Conservation (phyloP, 2,888 invertebrate species). For the Drosophila gaucha region DNA sequence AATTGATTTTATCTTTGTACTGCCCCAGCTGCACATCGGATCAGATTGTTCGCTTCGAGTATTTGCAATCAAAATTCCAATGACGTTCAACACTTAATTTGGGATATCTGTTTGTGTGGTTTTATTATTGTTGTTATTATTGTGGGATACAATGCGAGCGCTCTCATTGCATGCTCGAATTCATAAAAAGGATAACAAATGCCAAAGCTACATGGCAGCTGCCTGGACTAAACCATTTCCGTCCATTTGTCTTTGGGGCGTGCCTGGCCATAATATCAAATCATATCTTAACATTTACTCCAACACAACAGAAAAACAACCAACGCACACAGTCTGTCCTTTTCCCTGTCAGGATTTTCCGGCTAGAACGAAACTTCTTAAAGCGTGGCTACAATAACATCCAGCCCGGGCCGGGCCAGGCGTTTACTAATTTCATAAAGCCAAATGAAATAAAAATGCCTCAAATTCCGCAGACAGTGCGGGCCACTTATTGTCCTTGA, state of each 20-base stretch:
- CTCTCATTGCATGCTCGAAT: constrained; percentile 60
- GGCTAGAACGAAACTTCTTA: constrained; percentile 22
- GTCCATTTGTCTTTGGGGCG: constrained; percentile 60
- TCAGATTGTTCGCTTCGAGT: constrained; percentile 27
- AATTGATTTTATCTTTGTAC: constrained; percentile 38
- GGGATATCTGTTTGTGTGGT: constrained; percentile 16
- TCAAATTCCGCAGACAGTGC: constrained; percentile 45
- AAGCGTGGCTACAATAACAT: constrained; percentile 43
- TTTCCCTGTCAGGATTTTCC: not conserved
- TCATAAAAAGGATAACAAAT: constrained; percentile 74
- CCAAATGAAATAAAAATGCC: constrained; percentile 70
- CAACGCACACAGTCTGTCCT: constrained; percentile 8
- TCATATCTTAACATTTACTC: constrained; percentile 73
- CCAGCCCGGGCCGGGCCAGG: constrained; percentile 2
- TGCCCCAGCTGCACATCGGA: constrained; percentile 6
- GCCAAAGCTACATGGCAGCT: constrained; percentile 66
- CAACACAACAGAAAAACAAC: constrained; percentile 12
- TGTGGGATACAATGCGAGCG: constrained; percentile 41
- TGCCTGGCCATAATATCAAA: constrained; percentile 72
- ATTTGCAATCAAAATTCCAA: constrained; percentile 73
- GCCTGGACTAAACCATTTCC: constrained; percentile 49
- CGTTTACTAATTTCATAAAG: constrained; percentile 72
- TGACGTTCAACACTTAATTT: constrained; percentile 69
- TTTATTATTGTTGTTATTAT: constrained; percentile 25
- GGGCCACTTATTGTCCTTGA: constrained; percentile 20